Evolutionary conservation across 1,140 invertebrate species (phyloP), one percentile per base, ranked within the genome.

Genomic region (Eulimnadia texana): DNA sequence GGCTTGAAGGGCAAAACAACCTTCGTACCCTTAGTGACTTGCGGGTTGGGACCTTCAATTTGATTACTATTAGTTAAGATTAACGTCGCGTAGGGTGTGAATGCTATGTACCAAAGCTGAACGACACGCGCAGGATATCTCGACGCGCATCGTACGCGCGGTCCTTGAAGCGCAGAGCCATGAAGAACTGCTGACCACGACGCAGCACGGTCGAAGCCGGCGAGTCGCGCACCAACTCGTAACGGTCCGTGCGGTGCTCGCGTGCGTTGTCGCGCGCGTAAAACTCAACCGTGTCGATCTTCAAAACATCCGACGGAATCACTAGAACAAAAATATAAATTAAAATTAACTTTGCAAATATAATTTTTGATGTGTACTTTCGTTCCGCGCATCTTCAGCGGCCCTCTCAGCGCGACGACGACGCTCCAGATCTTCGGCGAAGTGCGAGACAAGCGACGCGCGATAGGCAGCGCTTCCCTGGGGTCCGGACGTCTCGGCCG

Each of bases 181-280:
- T 69, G 59, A 76, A 80, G 72, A 86, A 85, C 1, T 75, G 74
- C 65, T 80, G 76, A 0, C 83, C 84, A 16, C 84, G 72, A 20
- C 84, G 71, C 3, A 85, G 71, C 42, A 86, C 75, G 2, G 74
- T 65, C 29, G 50, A 60, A 0, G 79, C 72, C 3, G 73, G 73
- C 0, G 65, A 70, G 3, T 79, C 76, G 25, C 79, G 75, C 6
- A 83, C 71, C 11, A 78, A 69, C 67, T 85, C 83, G 65, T 77
- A 86, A 61, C 77, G 76, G 33, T 78, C 73, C 3, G 84, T 84
- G 66, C 81, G 79, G 68, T 86, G 84, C 1, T 68, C 66, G 28
- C 74, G 70, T 0, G 79, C 76, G 67, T 86, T 86, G 64, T 82
- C 79, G 55, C 70, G 67, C 0, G 79, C 76, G 65, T 83, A 82